phyloP scores from a whole-genome alignment of 1,140 invertebrate species.

The Aphaenogaster ashmeadi region DNA sequence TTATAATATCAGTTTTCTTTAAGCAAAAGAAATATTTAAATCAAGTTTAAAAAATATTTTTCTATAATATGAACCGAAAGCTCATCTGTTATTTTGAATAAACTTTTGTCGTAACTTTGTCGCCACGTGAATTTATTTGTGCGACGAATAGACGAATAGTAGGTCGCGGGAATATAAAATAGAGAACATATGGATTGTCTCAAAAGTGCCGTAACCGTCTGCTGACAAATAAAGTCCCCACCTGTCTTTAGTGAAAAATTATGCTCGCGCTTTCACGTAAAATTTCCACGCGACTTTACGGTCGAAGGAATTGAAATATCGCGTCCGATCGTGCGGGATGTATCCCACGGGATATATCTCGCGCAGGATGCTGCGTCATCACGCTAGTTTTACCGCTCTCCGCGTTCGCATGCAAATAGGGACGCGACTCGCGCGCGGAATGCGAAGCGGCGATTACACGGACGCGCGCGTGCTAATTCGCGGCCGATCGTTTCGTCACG shows the following conservation, averaged over 20 bases:
- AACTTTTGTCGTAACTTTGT: neutral
- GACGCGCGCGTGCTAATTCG: constrained; percentile 39
- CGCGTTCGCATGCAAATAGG: constrained; percentile 50
- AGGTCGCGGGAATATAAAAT: constrained; percentile 10
- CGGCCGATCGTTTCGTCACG: constrained; percentile 38
- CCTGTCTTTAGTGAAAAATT: constrained; percentile 23
- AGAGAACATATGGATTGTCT: neutral
- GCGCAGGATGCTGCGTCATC: neutral
- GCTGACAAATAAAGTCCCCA: neutral
- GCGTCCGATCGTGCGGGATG: neutral
- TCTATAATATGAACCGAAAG: neutral
- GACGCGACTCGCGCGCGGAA: constrained; percentile 39
- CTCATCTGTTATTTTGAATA: neutral
- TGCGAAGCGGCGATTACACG: constrained; percentile 51
- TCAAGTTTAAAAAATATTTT: neutral
- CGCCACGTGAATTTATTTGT: neutral
- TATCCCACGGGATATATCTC: neutral
- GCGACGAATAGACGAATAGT: neutral
- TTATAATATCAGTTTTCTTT: constrained; percentile 4
- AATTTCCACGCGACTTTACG: constrained; percentile 18
- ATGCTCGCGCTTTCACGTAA: neutral
- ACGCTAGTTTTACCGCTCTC: constrained; percentile 40
- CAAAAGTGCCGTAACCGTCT: neutral
- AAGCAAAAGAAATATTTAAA: neutral
- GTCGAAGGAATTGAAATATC: constrained; percentile 23